Percentiles rank a stretch among this genome's conserved stretches.
Evolutionary conservation across 2,888 invertebrate species (phyloP).

Genomic region (Belgica antarctica): DNA sequence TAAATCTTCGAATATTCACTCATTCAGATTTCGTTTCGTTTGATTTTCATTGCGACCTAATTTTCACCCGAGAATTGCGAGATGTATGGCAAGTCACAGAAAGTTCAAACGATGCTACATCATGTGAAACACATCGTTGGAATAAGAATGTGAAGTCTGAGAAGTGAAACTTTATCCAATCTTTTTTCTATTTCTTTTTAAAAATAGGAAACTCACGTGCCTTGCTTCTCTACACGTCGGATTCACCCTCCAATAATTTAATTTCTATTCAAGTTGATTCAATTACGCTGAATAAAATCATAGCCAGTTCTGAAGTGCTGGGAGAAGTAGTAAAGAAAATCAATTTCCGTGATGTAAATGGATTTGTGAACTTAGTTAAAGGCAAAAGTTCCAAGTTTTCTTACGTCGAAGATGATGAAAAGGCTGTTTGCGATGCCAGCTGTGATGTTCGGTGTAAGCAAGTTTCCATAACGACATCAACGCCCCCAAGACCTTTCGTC

Average conservation of each 20-base stretch:
- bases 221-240: neutral
- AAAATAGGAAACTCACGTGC: neutral
- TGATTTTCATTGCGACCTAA: too few species aligned
- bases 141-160: neutral
- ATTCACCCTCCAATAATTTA: slow-evolving; percentile 23
- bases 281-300: slow-evolving; percentile 17
- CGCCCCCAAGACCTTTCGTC: neutral
- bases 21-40: too few species aligned
- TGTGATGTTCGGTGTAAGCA: neutral
- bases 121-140: neutral
- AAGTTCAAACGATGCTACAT: neutral
- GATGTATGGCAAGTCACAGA: too few species aligned
- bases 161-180: neutral
- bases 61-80: too few species aligned
- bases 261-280: slow-evolving; percentile 38
- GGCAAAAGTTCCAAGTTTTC: neutral
- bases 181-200: too few species aligned
- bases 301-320: slow-evolving; percentile 1
- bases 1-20: too few species aligned
- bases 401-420: neutral
- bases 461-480: neutral
- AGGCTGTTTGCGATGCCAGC: neutral
- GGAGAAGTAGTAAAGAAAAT: neutral
- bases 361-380: neutral
- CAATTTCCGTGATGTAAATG: slow-evolving; percentile 7